Evolutionary conservation across 2,888 invertebrate genomes (phyloP), one percentile per base, ranked within the genome.

Genomic region (Zeuzera pyrina): DNA sequence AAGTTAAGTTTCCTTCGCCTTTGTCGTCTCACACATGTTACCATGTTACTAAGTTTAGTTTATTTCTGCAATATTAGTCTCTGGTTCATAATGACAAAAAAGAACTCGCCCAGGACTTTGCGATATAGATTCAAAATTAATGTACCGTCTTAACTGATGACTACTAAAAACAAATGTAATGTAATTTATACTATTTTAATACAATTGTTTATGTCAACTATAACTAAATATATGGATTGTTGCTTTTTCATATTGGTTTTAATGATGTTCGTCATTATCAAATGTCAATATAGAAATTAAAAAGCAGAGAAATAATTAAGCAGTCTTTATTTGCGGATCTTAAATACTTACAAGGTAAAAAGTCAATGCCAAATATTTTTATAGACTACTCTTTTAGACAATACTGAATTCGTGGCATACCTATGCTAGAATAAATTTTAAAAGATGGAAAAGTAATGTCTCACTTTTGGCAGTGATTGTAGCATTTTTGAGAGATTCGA

Each of bases 241-340:
- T n/a, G n/a, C n/a, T n/a, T n/a, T n/a, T n/a, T n/a, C n/a, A n/a
- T n/a, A n/a, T n/a, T n/a, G n/a, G n/a, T n/a, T n/a, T n/a, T n/a
- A n/a, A n/a, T n/a, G n/a, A n/a, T n/a, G n/a, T n/a, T n/a, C n/a
- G n/a, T n/a, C n/a, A n/a, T n/a, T n/a, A n/a, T n/a, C n/a, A n/a
- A n/a, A n/a, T n/a, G n/a, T n/a, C n/a, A n/a, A n/a, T n/a, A n/a
- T n/a, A n/a, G n/a, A n/a, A n/a, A n/a, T n/a, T n/a, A n/a, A n/a
- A n/a, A n/a, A n/a, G n/a, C n/a, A n/a, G n/a, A n/a, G n/a, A n/a
- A n/a, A n/a, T n/a, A n/a, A n/a, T n/a, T n/a, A n/a, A 68, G 59
- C 70, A 76, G 73, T 74, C 73, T 79, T 77, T 79, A 79, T 63
- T 79, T 60, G 69, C 58, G 63, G 53, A 63, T 60, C 54, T 60